These are phyloP conservation scores for Moxostoma hubbsi DNA, from an alignment of 2,797 vertebrate species.

Conservation along the genomic window DNA sequence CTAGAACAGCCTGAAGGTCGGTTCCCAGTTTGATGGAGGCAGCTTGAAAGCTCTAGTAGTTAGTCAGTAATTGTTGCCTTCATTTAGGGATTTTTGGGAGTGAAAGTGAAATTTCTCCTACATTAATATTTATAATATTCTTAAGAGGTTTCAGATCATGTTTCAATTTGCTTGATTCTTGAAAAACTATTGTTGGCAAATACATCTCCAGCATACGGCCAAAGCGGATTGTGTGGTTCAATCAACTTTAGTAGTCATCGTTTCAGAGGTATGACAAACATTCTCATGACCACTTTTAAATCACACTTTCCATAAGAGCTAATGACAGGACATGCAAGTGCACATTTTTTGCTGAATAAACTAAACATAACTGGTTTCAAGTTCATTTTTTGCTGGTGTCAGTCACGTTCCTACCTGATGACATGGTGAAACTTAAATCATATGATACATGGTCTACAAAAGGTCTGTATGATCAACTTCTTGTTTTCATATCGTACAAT, in stretches of 20 bases:
- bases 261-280: conserved; percentile 12
- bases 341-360: conserved; percentile 1
- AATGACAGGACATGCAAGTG: conserved; percentile 14
- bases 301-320: neutral
- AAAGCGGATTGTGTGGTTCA: conserved; percentile 30
- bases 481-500: neutral
- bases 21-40: too few relatives aligned
- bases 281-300: conserved; percentile 26
- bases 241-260: neutral
- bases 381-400: neutral
- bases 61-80: too few relatives aligned
- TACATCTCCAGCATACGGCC: neutral
- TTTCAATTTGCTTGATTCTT: neutral
- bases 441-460: neutral
- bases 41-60: too few relatives aligned
- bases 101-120: too few relatives aligned
- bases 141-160: neutral
- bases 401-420: neutral
- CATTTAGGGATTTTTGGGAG: too few relatives aligned
- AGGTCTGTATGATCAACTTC: neutral
- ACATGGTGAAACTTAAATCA: conserved; percentile 4
- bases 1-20: too few relatives aligned
- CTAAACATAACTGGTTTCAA: conserved; percentile 18
- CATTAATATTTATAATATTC: neutral
- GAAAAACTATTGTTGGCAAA: neutral